These are phyloP conservation scores for Patagioenas fasciata DNA, from an alignment of 2,113 vertebrate genomes.

Conservation along the genomic window DNA sequence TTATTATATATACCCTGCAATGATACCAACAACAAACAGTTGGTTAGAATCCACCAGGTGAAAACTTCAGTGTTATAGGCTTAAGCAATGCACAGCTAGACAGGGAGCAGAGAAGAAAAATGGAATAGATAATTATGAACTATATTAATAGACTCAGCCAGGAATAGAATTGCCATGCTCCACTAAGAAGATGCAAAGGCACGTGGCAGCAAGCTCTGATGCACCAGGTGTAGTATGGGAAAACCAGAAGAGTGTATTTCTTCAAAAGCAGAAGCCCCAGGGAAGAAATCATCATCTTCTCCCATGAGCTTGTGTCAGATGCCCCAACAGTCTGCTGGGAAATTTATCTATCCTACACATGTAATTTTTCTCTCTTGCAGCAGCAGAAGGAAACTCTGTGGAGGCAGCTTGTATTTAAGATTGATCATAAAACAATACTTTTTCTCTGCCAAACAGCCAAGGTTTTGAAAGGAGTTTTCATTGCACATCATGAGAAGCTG, in stretches of 20 bases:
- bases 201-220: not conserved
- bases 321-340: not conserved
- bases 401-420: not conserved
- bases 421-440: not conserved
- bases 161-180: not conserved
- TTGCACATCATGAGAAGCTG: not conserved
- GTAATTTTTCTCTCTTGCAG: not conserved
- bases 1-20: conserved; percentile 20
- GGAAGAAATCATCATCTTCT: not conserved
- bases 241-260: not conserved
- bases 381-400: not conserved
- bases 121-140: not conserved
- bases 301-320: not conserved
- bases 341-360: not conserved
- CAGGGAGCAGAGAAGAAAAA: conserved; percentile 35
- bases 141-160: not conserved
- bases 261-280: not conserved
- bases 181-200: not conserved
- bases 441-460: not conserved
- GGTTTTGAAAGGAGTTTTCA: not conserved
- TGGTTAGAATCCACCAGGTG: not conserved
- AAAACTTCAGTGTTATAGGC: not conserved
- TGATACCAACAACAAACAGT: not conserved
- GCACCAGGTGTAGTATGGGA: not conserved
- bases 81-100: conserved; percentile 1